Percentiles rank a stretch among this genome's conserved stretches.
phyloP scores from a whole-genome alignment of 2,888 invertebrate genomes.

The Sinhomidia bicolor region DNA sequence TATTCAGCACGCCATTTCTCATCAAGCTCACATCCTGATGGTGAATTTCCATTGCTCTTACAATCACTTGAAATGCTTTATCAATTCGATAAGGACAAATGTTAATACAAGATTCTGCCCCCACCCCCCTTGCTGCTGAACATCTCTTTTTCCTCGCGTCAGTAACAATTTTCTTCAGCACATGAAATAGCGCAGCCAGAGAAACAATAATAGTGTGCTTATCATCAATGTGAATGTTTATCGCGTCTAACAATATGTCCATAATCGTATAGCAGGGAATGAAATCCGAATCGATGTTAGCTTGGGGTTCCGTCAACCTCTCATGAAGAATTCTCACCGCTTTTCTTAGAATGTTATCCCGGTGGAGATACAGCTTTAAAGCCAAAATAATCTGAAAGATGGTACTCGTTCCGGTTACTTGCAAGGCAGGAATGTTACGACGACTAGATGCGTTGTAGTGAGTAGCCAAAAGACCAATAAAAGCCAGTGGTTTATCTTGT shows the following conservation, averaged over 20 bases:
- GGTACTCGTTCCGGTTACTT: conserved; percentile 34
- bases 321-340: conserved; percentile 44
- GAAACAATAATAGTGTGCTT: conserved; percentile 51
- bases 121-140: too few species aligned
- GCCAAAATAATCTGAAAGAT: conserved; percentile 32
- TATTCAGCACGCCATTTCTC: conserved; percentile 31
- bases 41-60: conserved; percentile 21
- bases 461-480: conserved; percentile 50
- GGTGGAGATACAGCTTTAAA: conserved; percentile 5
- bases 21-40: conserved; percentile 25
- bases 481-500: conserved; percentile 12
- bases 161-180: conserved; percentile 38
- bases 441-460: conserved; percentile 54
- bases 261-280: conserved; percentile 43
- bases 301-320: not conserved
- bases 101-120: too few species aligned
- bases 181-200: conserved; percentile 10
- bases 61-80: not conserved
- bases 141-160: too few species aligned
- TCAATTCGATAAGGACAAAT: not conserved
- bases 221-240: conserved; percentile 49
- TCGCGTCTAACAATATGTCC: not conserved
- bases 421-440: conserved; percentile 50
- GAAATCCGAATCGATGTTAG: not conserved
- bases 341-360: conserved; percentile 27